Evolutionary conservation across 2,113 vertebrate species (phyloP).

Genomic region (Charadrius vociferus): DNA sequence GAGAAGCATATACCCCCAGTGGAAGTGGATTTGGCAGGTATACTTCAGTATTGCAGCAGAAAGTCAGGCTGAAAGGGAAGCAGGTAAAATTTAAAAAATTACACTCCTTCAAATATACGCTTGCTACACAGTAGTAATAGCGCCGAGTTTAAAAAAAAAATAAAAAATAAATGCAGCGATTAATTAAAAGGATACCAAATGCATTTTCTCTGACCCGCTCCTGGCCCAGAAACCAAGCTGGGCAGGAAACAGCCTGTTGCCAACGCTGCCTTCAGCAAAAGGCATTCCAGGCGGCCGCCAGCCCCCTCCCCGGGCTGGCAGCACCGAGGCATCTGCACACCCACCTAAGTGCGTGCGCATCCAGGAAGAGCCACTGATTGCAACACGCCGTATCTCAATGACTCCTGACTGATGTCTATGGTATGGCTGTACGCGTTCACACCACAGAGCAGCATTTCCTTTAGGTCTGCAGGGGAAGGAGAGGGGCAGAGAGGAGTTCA

Average conservation of each 20-base stretch:
- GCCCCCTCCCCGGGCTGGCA: neutral
- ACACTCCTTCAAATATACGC: neutral
- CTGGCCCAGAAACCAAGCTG: neutral
- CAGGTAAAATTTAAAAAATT: neutral
- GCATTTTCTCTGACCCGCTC: neutral
- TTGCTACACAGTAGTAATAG: neutral
- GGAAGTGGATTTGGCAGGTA: neutral
- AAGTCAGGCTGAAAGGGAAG: neutral
- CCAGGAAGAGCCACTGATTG: fast-evolving
- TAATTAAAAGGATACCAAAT: neutral
- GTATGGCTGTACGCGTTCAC: fast-evolving
- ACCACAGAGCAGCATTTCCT: neutral
- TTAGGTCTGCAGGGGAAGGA: neutral
- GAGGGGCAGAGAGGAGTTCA: neutral
- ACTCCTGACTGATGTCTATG: neutral
- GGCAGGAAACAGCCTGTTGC: neutral
- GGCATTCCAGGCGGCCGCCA: neutral
- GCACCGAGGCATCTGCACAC: neutral
- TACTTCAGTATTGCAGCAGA: neutral
- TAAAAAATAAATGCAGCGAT: neutral
- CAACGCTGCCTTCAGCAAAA: neutral
- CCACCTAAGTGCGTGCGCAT: fast-evolving
- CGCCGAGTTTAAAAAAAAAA: neutral
- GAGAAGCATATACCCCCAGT: neutral
- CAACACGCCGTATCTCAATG: neutral